Conservation (phyloP, 2,888 invertebrate species). For the Cantharis nigra region DNA sequence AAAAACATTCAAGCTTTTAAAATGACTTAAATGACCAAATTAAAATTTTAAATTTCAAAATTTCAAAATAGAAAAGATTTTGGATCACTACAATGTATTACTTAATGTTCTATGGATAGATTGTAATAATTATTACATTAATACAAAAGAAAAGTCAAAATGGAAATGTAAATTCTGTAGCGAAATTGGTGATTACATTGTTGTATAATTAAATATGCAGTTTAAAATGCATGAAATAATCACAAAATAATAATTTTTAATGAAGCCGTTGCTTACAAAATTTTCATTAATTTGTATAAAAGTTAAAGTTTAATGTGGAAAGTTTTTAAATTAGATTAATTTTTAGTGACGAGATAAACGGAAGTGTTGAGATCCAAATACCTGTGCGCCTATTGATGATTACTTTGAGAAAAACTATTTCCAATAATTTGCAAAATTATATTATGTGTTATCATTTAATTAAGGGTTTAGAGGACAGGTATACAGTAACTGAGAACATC, state of each 20-base stretch:
- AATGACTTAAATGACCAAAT: too few relatives aligned
- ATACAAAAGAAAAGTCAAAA: too few relatives aligned
- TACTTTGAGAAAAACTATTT: background rate
- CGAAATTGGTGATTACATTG: background rate
- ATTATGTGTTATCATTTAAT: conserved; percentile 43
- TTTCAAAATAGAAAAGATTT: too few relatives aligned
- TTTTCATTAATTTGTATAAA: background rate
- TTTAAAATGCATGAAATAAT: background rate
- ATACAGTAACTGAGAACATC: conserved; percentile 44
- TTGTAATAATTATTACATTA: too few relatives aligned
- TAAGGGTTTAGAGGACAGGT: conserved; percentile 43
- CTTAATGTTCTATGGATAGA: too few relatives aligned
- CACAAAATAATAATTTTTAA: background rate
- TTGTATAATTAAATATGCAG: background rate
- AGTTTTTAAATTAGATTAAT: background rate
- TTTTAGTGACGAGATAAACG: background rate
- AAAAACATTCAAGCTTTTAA: too few relatives aligned
- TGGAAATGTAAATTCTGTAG: background rate
- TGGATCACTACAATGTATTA: too few relatives aligned
- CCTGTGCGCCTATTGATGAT: background rate
- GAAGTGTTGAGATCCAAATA: background rate
- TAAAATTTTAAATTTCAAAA: too few relatives aligned
- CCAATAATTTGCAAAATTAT: background rate
- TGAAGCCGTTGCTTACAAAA: background rate
- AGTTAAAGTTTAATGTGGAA: background rate